These are phyloP conservation scores for Actinemys pallida DNA, from an alignment of 2,113 vertebrate genomes.

Conservation along the genomic window DNA sequence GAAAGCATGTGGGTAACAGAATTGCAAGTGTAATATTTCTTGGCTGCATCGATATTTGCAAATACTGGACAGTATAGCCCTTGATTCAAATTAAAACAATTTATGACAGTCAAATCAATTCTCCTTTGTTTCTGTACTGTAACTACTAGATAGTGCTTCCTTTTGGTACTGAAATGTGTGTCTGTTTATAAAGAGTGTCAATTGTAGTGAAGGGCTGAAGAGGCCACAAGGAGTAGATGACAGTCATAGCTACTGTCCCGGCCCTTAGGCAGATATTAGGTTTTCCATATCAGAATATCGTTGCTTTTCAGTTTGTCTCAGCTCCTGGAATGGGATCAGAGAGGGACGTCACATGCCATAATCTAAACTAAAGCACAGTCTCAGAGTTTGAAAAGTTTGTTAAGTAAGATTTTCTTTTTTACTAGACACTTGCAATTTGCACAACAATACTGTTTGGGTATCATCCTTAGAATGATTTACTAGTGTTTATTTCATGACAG, in stretches of 20 bases:
- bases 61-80: background rate
- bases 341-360: background rate
- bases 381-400: background rate
- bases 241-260: background rate
- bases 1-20: background rate
- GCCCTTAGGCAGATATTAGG: background rate
- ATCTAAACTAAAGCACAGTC: background rate
- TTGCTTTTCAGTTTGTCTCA: background rate
- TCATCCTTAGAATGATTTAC: background rate
- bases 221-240: background rate
- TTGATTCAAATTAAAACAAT: background rate
- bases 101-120: background rate
- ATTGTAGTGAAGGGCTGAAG: background rate
- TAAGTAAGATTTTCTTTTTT: background rate
- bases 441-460: rapidly evolving
- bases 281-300: background rate
- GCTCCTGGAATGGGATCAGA: background rate
- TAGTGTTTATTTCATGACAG: background rate
- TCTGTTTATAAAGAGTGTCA: background rate
- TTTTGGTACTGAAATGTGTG: rapidly evolving
- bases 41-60: background rate
- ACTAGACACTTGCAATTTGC: background rate
- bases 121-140: background rate
- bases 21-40: slow-evolving; percentile 5
- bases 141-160: background rate